Base-by-base conservation (phyloP, 2,888 invertebrate genomes). In the Eilema sororculum region DNA sequence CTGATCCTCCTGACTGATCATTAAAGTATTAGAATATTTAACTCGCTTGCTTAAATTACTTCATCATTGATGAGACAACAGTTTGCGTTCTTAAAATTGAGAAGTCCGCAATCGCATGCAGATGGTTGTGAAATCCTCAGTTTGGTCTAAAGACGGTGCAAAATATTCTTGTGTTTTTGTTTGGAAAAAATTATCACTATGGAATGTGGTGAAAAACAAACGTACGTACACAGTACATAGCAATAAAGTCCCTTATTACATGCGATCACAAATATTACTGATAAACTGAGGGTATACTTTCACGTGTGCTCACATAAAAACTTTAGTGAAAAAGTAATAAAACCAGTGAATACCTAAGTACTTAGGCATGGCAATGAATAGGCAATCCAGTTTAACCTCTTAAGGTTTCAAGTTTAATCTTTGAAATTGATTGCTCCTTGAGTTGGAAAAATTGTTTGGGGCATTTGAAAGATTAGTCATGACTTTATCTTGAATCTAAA, bases 391-490 rank as follows among this genome's bases (percentile, higher is more conserved):
- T 52, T 20, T 9, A n/a, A n/a, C n/a, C 52, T 52, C 52, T 52
- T n/a, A n/a, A n/a, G n/a, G n/a, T n/a, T 46, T 46, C 20, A 46
- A 46, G 20, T 46, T 46, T 46, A 46, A 20, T 20, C 20, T 46
- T 52, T 52, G n/a, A 52, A n/a, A 52, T 52, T 52, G 20, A 52
- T 52, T 52, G n/a, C 52, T 52, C 52, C 52, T 52, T 52, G 52
- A 52, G 9, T 52, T 52, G 52, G 52, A 52, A 52, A 52, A 52
- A 52, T n/a, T n/a, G n/a, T 52, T n/a, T 52, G 46, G 20, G 46
- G 20, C 20, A 5, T n/a, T 52, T 52, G 6, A n/a, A 52, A 52
- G 52, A 52, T 52, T 8, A n/a, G 0, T n/a, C 52, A 52, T 52
- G 52, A 52, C 52, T 52, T 52, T n/a, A 52, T 52, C 52, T n/a